A percentile compares a stretch with the other conserved stretches of the same genome.
phyloP scores from a whole-genome alignment of 2,113 vertebrate genomes.

The Mesocricetus auratus region DNA sequence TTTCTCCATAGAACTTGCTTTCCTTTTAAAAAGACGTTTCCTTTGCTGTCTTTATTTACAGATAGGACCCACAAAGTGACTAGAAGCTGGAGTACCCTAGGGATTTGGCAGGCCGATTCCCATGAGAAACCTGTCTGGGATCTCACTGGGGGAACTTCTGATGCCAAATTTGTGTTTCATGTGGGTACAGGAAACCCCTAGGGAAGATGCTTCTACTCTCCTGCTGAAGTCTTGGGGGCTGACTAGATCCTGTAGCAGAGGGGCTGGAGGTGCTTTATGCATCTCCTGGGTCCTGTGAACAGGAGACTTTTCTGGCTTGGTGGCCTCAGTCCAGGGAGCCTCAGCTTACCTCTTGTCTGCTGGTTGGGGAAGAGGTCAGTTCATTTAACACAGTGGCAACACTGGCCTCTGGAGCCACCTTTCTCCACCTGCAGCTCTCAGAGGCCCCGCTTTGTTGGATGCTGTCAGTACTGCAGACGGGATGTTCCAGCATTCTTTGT shows the following conservation, averaged over 20 bases:
- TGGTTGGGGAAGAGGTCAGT: too few relatives aligned
- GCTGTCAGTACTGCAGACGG: neutral
- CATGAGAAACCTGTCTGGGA: neutral
- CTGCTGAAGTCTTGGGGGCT: neutral
- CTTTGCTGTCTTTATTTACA: neutral
- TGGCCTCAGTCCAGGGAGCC: neutral
- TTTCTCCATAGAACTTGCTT: neutral
- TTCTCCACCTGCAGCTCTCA: too few relatives aligned
- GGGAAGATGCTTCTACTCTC: neutral
- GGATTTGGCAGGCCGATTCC: neutral
- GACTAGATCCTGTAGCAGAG: neutral
- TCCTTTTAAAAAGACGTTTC: neutral
- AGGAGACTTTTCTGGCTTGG: neutral
- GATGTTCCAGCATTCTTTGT: neutral
- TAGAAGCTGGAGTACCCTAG: neutral
- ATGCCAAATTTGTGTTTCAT: neutral
- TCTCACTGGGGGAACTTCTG: neutral
- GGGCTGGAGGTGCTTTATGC: neutral
- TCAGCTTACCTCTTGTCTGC: neutral
- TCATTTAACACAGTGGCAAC: neutral
- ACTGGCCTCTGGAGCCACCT: neutral
- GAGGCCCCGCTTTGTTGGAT: neutral
- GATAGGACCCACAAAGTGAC: neutral
- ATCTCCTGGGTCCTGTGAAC: too few relatives aligned
- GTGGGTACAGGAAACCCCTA: neutral